Conservation (phyloP, 2,888 invertebrate species). For the Xestia c-nigrum region DNA sequence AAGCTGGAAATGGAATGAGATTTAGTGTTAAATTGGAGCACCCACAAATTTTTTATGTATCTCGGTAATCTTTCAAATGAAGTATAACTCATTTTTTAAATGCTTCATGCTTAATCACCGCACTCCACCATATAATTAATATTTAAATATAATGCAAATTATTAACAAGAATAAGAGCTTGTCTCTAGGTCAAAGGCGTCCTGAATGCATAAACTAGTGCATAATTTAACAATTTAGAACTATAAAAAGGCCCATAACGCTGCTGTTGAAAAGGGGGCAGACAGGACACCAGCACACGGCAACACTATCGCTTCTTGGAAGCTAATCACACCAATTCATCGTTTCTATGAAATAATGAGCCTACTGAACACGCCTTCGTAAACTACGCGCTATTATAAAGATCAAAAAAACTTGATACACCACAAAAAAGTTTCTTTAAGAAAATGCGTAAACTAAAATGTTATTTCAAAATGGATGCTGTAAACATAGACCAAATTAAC, state of each 20-base stretch:
- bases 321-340: slow-evolving; percentile 67
- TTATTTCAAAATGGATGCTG: slow-evolving; percentile 61
- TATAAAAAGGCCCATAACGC: slow-evolving; percentile 72
- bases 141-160: slow-evolving; percentile 34
- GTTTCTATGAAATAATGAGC: slow-evolving; percentile 65
- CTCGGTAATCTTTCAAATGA: neutral
- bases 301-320: slow-evolving; percentile 67
- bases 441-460: slow-evolving; percentile 56
- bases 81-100: slow-evolving; percentile 2
- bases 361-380: slow-evolving; percentile 19
- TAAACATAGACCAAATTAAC: slow-evolving; percentile 73
- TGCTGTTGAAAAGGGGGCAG: slow-evolving; percentile 64
- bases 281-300: slow-evolving; percentile 44
- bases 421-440: slow-evolving; percentile 26
- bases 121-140: slow-evolving; percentile 34
- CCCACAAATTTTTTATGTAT: slow-evolving; percentile 1
- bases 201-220: slow-evolving; percentile 73
- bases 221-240: slow-evolving; percentile 75
- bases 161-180: slow-evolving; percentile 46
- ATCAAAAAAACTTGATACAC: slow-evolving; percentile 24
- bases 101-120: slow-evolving; percentile 12
- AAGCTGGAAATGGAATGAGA: slow-evolving; percentile 44
- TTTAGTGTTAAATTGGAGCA: slow-evolving; percentile 13
- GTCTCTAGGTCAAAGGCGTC: slow-evolving; percentile 63
- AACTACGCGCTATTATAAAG: slow-evolving; percentile 12